These are phyloP conservation scores for Ptychodera flava DNA, from an alignment of 35 echinoderm and acorn worm genomes.

Conservation along the genomic window DNA sequence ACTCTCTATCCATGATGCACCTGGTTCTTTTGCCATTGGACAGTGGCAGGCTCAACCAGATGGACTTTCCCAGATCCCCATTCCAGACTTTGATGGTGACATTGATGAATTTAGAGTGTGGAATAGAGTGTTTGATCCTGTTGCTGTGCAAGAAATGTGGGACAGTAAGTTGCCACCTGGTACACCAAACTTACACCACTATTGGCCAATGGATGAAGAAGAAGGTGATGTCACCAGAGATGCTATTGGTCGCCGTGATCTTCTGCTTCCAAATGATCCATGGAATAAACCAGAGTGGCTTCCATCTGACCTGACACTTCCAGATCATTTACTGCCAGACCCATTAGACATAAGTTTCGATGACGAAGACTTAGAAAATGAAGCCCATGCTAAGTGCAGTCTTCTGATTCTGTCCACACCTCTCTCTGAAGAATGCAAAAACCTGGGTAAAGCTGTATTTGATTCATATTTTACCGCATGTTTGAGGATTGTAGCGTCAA, in stretches of 20 bases:
- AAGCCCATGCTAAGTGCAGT: slow-evolving; percentile 24
- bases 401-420: slow-evolving; percentile 33
- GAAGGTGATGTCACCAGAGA: slow-evolving; percentile 50
- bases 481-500: slow-evolving; percentile 42
- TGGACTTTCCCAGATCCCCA: slow-evolving; percentile 21
- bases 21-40: slow-evolving; percentile 73
- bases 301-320: slow-evolving; percentile 53
- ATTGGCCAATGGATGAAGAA: slow-evolving; percentile 84
- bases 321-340: neutral
- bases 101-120: slow-evolving; percentile 78
- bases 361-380: slow-evolving; percentile 14
- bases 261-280: slow-evolving; percentile 46
- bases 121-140: slow-evolving; percentile 61
- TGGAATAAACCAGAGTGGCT: slow-evolving; percentile 66
- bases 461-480: slow-evolving; percentile 52
- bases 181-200: slow-evolving; percentile 23
- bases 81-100: slow-evolving; percentile 44
- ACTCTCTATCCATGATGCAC: slow-evolving; percentile 22
- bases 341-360: slow-evolving; percentile 30
- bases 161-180: slow-evolving; percentile 10
- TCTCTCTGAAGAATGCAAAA: slow-evolving; percentile 29
- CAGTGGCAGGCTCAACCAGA: slow-evolving; percentile 52
- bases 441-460: slow-evolving; percentile 26
- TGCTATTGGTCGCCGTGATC: slow-evolving; percentile 16
- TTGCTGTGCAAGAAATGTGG: slow-evolving; percentile 59